These are phyloP conservation scores for Sarcophaga caerulescens DNA, from an alignment of 2,888 invertebrate genomes.

Conservation along the genomic window DNA sequence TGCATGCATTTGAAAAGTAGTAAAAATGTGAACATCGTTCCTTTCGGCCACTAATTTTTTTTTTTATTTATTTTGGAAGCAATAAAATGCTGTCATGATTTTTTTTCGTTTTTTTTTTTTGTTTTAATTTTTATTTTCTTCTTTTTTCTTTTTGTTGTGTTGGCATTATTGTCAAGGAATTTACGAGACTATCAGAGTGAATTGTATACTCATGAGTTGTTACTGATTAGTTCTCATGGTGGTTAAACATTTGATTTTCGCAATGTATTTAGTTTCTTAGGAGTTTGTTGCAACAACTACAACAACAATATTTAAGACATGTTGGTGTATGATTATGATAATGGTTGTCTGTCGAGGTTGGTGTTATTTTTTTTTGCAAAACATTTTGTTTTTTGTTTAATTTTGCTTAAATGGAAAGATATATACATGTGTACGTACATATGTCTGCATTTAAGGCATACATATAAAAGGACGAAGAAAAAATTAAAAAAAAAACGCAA, in stretches of 20 bases:
- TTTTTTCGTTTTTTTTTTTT: neutral
- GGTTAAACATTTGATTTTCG: slow-evolving; percentile 26
- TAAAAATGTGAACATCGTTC: no score
- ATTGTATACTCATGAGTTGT: slow-evolving; percentile 53
- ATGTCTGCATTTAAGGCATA: neutral
- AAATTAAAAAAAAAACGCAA: neutral
- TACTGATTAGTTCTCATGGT: slow-evolving; percentile 54
- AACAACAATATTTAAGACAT: slow-evolving; percentile 44
- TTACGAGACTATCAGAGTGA: slow-evolving; percentile 49
- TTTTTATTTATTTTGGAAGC: no score
- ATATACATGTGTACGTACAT: neutral
- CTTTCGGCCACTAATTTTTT: no score
- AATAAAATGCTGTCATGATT: neutral
- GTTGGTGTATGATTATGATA: slow-evolving; percentile 60
- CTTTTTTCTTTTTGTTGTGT: slow-evolving; percentile 20
- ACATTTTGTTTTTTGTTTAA: neutral
- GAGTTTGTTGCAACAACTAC: neutral
- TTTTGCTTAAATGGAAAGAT: neutral
- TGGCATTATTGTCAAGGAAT: slow-evolving; percentile 51
- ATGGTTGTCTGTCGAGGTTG: slow-evolving; percentile 50
- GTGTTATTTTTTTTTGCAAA: neutral
- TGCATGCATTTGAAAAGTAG: slow-evolving; percentile 57
- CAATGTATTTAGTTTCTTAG: neutral
- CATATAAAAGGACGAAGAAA: slow-evolving; percentile 20
- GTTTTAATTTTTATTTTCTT: neutral